Evolutionary conservation across 2,888 invertebrate species (phyloP), one percentile per base, ranked within the genome.

Genomic region (Meta bourneti): DNA sequence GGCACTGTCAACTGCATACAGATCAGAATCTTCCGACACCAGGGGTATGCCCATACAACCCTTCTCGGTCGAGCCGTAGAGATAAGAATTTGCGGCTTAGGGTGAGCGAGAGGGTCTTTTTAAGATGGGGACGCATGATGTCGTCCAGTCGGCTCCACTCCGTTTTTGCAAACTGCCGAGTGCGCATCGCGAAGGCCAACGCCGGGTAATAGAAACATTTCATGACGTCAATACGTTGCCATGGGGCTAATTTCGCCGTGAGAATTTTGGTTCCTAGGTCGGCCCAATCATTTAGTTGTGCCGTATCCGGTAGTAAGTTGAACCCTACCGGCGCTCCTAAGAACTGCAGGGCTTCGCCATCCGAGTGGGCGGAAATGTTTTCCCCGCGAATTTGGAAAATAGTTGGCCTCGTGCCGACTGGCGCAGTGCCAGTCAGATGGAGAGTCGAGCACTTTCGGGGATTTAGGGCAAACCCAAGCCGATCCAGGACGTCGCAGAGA

Each of bases 331-430:
- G 74, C 0, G 49, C 54, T 0, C 74, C 71, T 7, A 54, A 7
- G 52, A 72, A 74, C 0, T 6, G 16, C 5, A 16, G 7, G 19
- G 11, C 7, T 0, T 71, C 52, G 1, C 2, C 9, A 5, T 83
- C 20, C 7, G 0, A 0, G 0, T 72, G 4, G 0, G 5, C 0
- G 0, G n/a, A 0, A 2, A 83, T 19, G 0, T 0, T 4, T 0
- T 0, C 1, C 0, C 13, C 51, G 8, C 13, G 7, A 0, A 72
- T 9, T 0, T 0, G 1, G 20, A 83, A 82, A 48, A 0, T 0
- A 0, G 4, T 61, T 11, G 19, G 0, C 0, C 61, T 11, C 0
- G 20, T 8, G 0, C 83, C 83, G 0, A 6, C 19, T 0, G 83
- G 74, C 0, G 51, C 13, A 0, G 0, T 20, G 6, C 54, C 74